phyloP scores from a whole-genome alignment of 1,140 invertebrate genomes.

The Oedothorax gibbosus region DNA sequence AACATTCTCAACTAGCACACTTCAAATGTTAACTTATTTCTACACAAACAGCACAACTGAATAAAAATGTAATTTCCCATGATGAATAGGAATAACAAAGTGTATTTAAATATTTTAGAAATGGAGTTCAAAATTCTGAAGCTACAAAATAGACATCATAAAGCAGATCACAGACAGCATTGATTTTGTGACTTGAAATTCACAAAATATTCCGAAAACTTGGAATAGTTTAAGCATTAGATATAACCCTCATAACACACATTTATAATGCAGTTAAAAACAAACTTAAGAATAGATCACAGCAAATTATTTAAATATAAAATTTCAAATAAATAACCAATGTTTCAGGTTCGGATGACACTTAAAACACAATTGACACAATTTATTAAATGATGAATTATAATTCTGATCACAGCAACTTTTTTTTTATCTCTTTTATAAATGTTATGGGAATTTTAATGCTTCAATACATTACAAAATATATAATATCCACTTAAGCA shows the following conservation, averaged over 20 bases:
- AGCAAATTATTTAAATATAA: slow-evolving; percentile 34
- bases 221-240: slow-evolving; percentile 20
- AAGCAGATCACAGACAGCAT: slow-evolving; percentile 41
- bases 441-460: slow-evolving; percentile 23
- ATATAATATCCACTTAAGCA: slow-evolving; percentile 18
- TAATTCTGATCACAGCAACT: slow-evolving; percentile 44
- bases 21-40: not conserved
- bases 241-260: slow-evolving; percentile 4
- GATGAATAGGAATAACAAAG: slow-evolving; percentile 15
- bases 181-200: slow-evolving; percentile 36
- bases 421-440: slow-evolving; percentile 21
- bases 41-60: slow-evolving; percentile 23
- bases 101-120: slow-evolving; percentile 16
- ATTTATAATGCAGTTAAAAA: slow-evolving; percentile 2
- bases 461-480: not conserved
- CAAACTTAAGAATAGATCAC: slow-evolving; percentile 34
- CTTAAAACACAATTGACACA: slow-evolving; percentile 16
- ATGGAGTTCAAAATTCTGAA: slow-evolving; percentile 1
- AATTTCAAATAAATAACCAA: slow-evolving; percentile 13
- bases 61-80: slow-evolving; percentile 16
- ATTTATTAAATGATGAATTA: slow-evolving; percentile 24
- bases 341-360: not conserved
- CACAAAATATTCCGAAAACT: slow-evolving; percentile 33
- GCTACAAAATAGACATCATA: slow-evolving; percentile 30
- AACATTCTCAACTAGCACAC: too few species aligned